Evolutionary conservation across 2,113 vertebrate genomes (phyloP), one percentile per base, ranked within the genome.

Genomic region (Pomatostomus ruficeps): DNA sequence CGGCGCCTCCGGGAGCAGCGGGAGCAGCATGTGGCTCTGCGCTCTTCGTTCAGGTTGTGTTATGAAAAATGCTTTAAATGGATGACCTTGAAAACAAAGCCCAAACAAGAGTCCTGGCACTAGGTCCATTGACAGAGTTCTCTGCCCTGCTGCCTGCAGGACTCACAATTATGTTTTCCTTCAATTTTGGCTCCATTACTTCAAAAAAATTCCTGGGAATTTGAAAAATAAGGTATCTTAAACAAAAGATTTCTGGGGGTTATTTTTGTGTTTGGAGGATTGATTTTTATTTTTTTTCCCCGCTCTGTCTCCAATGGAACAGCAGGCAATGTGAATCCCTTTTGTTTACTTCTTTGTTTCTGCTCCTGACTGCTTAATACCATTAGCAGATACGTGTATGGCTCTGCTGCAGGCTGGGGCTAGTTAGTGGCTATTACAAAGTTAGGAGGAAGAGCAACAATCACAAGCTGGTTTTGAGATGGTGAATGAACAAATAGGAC

Each of bases 311-410:
- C 81, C 88, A 80, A 1, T 67, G 85, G 75, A 96, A 90, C 89
- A 96, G 78, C 91, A 96, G 89, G 87, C 85, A 85, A 74, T 3
- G 26, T 42, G 85, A 94, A 93, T 89, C 89, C 78, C 93, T 89
- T 96, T 95, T 95, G 94, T 97, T 96, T 96, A 94, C 92, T 57
- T 90, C 88, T 92, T 90, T 94, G 85, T 94, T 95, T 94, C 85
- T 90, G 91, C 81, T 95, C 51, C 88, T 80, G 91, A 71, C 81
- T 94, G 93, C 94, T 76, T 91, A 85, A 82, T 91, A 85, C 70
- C 36, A 46, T 35, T 36, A 95, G 91, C 88, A 86, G 85, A 83
- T 59, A 48, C 1, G 24, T 11, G 35, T 24, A 22, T 63, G 88
- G 71, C 78, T 89, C 74, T 67, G 55, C 68, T 84, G 81, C 45